Conservation (phyloP, 2,113 vertebrate species). For the Tachysurus fulvidraco region DNA sequence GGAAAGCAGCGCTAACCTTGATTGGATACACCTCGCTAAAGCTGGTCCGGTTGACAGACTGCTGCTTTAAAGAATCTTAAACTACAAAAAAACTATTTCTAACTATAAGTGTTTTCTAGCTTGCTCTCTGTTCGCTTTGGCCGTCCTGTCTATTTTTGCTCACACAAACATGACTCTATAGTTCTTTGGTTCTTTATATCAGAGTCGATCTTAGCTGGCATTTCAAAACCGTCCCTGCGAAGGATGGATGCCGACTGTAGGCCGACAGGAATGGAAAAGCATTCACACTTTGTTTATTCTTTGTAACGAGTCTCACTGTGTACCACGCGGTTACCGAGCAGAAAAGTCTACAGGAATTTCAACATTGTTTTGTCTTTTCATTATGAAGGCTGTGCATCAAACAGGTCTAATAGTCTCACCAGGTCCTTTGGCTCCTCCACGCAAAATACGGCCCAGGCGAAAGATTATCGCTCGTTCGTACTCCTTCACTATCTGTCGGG, state of each 20-base stretch:
- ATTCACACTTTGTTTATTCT: slow-evolving; percentile 23
- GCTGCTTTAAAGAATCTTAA: no score
- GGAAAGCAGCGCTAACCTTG: background rate
- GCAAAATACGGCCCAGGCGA: slow-evolving; percentile 87
- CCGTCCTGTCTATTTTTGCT: background rate
- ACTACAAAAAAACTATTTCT: no score
- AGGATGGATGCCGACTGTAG: background rate
- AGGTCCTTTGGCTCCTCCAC: slow-evolving; percentile 91
- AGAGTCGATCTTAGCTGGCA: slow-evolving; percentile 5
- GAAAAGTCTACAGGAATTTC: background rate
- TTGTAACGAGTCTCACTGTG: background rate
- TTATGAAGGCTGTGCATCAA: background rate
- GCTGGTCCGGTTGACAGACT: background rate
- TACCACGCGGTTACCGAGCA: background rate
- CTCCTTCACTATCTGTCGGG: slow-evolving; percentile 88
- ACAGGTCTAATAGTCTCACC: slow-evolving; percentile 69
- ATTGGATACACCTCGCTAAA: background rate
- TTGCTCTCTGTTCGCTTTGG: background rate
- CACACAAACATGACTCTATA: background rate
- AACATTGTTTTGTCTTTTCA: background rate
- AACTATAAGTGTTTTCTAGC: background rate
- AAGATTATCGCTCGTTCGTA: slow-evolving; percentile 96
- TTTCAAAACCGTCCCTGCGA: background rate
- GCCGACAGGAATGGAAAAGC: slow-evolving; percentile 31
- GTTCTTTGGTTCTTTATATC: slow-evolving; percentile 5